Evolutionary conservation across 1,140 invertebrate species (phyloP), one percentile per base, ranked within the genome.

Genomic region (Aradophagus sp.): DNA sequence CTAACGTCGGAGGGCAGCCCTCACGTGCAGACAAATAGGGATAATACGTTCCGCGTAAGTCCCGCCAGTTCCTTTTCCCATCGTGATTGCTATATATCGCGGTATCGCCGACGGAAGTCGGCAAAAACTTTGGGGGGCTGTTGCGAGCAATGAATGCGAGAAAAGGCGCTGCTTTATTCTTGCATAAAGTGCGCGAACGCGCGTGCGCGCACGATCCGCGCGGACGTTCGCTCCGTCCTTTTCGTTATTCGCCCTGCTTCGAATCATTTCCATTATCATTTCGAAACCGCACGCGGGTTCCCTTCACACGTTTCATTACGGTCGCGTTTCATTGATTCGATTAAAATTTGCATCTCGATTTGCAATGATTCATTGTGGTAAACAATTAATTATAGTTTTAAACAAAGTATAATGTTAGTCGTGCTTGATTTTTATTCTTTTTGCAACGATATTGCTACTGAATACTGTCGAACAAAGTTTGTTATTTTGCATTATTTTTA

Each of bases 11-110:
- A 52, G 47, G 17, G 8, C 29, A 56, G 42, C 52, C 55, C 68
- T 61, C 65, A 59, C 59, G 61, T 65, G 59, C 55, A 71, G 55
- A 71, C 68, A 71, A 65, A 71, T 65, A 65, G 53, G 38, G 35
- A 65, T 70, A 63, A 63, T 70, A 31, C 45, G 67, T 70, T 70
- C 53, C 31, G 39, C 68, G 41, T 53, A 72, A 66, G 61, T 56
- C 55, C 55, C 58, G 47, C 27, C 47, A 61, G 35, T 58, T 71
- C 34, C 45, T 55, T 66, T 59, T 66, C 56, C 39, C 69, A 66
- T 62, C 36, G 6, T 66, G 56, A 62, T 62, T 58, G 20, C 55
- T 58, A 72, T 59, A 61, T 66, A 56, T 66, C 44, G 27, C 42
- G 32, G 36, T 55, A 59, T 59, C 47, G 39, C 55, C 56, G 56